Evolutionary conservation across 2,113 vertebrate genomes (phyloP).

Genomic region (Vireo altiloquus): DNA sequence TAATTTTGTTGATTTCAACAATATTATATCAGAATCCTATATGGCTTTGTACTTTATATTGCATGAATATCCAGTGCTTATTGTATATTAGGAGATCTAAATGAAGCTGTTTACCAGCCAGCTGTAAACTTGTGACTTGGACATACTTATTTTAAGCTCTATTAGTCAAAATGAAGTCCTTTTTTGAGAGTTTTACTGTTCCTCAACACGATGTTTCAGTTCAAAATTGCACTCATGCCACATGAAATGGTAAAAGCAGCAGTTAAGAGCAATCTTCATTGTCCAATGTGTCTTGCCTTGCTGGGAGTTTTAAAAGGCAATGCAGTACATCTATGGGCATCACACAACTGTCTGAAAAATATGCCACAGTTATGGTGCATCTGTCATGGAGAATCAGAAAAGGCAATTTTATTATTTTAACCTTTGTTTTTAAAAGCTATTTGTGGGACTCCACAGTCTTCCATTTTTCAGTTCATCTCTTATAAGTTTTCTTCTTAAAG

Average conservation of each 20-base stretch:
- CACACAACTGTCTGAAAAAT: not conserved
- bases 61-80: not conserved
- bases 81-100: not conserved
- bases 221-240: not conserved
- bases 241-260: not conserved
- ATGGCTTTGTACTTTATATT: not conserved
- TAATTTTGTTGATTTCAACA: not conserved
- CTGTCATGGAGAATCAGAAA: not conserved
- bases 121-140: not conserved
- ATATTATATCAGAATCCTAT: not conserved
- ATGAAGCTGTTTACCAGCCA: not conserved
- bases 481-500: not conserved
- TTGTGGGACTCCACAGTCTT: not conserved
- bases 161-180: not conserved
- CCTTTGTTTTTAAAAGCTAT: not conserved
- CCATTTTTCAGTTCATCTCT: not conserved
- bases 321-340: not conserved
- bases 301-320: not conserved
- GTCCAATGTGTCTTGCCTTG: not conserved
- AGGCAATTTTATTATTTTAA: not conserved
- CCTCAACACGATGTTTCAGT: not conserved
- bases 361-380: not conserved
- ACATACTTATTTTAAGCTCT: not conserved
- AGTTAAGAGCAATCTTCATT: not conserved
- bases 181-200: not conserved